Conservation (phyloP, 53 echinoderm and acorn worm species). For the Crossaster papposus region DNA sequence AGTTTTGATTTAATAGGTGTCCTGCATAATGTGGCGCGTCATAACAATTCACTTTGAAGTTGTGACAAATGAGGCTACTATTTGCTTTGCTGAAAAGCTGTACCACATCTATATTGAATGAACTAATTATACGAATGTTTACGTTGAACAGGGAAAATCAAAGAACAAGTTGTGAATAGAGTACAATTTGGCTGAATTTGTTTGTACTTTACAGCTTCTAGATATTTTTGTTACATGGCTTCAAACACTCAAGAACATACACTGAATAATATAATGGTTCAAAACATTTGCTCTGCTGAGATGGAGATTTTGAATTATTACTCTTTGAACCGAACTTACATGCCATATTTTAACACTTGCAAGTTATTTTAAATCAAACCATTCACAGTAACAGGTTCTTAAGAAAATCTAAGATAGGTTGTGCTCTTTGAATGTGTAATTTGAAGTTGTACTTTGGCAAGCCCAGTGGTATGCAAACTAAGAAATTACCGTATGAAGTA, state of each 20-base stretch:
- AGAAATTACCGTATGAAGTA: background rate
- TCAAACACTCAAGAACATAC: too few relatives aligned
- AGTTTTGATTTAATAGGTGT: background rate
- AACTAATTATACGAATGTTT: too few relatives aligned
- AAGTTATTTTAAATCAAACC: background rate
- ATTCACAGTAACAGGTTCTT: background rate
- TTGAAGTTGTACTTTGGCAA: constrained; percentile 12
- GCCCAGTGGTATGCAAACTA: constrained; percentile 15
- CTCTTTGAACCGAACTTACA: background rate
- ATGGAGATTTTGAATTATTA: background rate
- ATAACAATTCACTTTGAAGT: background rate
- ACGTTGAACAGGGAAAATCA: background rate
- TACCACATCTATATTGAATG: too few relatives aligned
- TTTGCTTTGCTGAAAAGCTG: background rate
- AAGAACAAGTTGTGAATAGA: background rate
- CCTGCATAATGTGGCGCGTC: background rate
- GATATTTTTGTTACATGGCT: background rate
- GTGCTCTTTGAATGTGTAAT: too few relatives aligned
- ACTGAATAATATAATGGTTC: background rate
- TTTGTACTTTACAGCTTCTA: background rate
- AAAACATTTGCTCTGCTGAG: background rate
- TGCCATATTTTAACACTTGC: background rate
- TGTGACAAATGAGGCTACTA: background rate
- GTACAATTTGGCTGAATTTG: background rate
- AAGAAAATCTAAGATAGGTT: background rate